Evolutionary conservation across 1,140 invertebrate species (phyloP).

Genomic region (Palaemon carinicauda): DNA sequence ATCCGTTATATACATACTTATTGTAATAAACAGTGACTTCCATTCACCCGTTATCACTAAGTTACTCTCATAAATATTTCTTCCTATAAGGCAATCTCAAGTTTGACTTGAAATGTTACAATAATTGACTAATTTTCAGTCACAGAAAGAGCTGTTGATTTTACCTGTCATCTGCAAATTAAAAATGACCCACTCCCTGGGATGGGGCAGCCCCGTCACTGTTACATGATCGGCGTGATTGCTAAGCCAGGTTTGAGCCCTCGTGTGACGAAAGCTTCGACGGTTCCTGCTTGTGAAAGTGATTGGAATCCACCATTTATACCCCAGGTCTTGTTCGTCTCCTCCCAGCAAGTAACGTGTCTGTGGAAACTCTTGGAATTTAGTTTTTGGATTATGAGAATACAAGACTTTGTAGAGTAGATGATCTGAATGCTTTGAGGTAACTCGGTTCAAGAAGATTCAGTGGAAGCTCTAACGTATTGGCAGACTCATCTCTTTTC

Average conservation of each 20-base stretch:
- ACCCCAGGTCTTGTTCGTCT: neutral
- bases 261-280: constrained; percentile 73
- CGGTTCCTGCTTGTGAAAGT: constrained; percentile 75
- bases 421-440: too few species aligned
- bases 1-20: too few species aligned
- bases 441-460: too few species aligned
- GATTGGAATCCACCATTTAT: constrained; percentile 83
- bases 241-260: constrained; percentile 73
- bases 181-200: neutral
- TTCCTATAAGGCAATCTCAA: too few species aligned
- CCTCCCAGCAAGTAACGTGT: neutral
- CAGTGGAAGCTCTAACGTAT: too few species aligned
- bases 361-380: neutral
- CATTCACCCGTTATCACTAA: neutral
- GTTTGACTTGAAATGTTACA: too few species aligned
- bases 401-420: too few species aligned
- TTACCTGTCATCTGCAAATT: constrained; percentile 7
- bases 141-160: neutral
- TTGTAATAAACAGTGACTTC: neutral
- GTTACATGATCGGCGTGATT: neutral
- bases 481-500: too few species aligned
- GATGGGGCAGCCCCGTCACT: neutral
- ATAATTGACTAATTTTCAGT: neutral
- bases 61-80: too few species aligned
- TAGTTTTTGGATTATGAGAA: neutral